A percentile compares a stretch with the other conserved stretches of the same genome.
These are phyloP conservation scores for Phlogophora meticulosa DNA, from an alignment of 2,888 invertebrate species.

Conservation along the genomic window DNA sequence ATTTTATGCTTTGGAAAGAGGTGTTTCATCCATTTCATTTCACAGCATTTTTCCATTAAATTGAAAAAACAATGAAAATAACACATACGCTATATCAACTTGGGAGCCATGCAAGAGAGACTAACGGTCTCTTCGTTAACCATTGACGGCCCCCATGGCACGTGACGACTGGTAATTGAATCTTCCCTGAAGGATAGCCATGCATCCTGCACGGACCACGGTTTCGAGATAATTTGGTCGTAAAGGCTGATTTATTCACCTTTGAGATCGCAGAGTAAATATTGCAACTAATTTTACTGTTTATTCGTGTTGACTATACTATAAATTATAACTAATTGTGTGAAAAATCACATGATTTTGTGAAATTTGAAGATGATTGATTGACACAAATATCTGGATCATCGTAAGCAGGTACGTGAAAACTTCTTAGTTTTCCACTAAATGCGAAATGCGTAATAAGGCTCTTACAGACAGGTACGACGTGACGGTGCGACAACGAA, in stretches of 20 bases:
- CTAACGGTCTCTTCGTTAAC: slow-evolving; percentile 21
- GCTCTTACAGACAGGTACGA: too few relatives aligned
- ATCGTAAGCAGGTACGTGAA: too few relatives aligned
- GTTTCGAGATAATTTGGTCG: slow-evolving; percentile 38
- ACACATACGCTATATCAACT: too few relatives aligned
- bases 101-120: not conserved
- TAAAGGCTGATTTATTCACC: slow-evolving; percentile 43
- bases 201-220: slow-evolving; percentile 26
- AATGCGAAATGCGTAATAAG: too few relatives aligned
- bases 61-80: not conserved
- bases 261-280: slow-evolving; percentile 8
- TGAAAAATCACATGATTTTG: too few relatives aligned
- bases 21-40: not conserved
- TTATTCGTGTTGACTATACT: too few relatives aligned
- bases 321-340: too few relatives aligned
- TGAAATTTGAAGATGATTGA: too few relatives aligned
- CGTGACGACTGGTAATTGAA: slow-evolving; percentile 72
- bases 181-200: slow-evolving; percentile 37
- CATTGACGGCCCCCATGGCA: slow-evolving; percentile 67
- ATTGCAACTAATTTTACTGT: slow-evolving; percentile 14
- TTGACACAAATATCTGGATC: too few relatives aligned
- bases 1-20: not conserved
- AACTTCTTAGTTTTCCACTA: too few relatives aligned
- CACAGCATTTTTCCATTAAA: not conserved
- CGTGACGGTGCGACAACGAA: too few relatives aligned